phyloP scores from a whole-genome alignment of 2,113 vertebrate genomes.

The Pseudopipra pipra region DNA sequence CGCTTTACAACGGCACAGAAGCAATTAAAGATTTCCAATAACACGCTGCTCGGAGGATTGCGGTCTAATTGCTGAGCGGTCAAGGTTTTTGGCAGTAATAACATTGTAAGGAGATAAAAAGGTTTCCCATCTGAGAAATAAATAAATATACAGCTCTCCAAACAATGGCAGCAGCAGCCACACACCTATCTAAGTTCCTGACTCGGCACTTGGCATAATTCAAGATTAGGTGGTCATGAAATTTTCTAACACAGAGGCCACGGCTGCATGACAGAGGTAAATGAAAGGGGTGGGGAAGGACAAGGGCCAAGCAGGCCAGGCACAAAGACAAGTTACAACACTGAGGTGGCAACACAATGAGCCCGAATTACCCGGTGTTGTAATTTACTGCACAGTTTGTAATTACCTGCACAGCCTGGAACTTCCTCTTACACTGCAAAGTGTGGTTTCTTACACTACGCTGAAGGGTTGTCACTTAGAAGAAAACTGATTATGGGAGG shows the following conservation, averaged over 20 bases:
- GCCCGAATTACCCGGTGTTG: not conserved
- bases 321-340: not conserved
- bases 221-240: not conserved
- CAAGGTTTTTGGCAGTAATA: constrained; percentile 11
- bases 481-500: not conserved
- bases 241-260: not conserved
- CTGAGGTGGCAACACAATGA: not conserved
- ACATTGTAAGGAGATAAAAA: not conserved
- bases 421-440: not conserved
- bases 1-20: not conserved
- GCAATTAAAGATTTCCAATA: constrained; percentile 48
- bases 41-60: not conserved
- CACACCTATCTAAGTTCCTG: not conserved
- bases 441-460: not conserved
- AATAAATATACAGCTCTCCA: constrained; percentile 8
- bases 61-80: not conserved
- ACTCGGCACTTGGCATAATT: not conserved
- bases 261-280: not conserved
- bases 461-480: not conserved
- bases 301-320: not conserved
- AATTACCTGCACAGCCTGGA: constrained; percentile 3
- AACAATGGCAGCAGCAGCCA: not conserved
- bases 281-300: not conserved
- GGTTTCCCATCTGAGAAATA: not conserved
- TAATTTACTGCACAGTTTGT: not conserved